Conservation (phyloP, 2,888 invertebrate species). For the Nephrocerus scutellatus region DNA sequence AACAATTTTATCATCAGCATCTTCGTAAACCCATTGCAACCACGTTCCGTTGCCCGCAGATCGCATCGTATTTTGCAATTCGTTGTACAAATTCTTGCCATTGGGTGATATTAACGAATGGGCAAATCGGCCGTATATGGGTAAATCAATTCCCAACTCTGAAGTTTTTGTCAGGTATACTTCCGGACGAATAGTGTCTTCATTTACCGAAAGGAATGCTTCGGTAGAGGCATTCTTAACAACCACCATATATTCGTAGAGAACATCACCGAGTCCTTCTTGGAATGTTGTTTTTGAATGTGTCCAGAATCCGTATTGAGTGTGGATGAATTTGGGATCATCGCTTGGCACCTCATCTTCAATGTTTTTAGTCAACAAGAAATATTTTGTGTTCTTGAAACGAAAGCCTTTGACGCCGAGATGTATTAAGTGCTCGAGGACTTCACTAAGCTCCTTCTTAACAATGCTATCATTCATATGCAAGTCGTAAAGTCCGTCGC, state of each 20-base stretch:
- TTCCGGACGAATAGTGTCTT: slow-evolving; percentile 38
- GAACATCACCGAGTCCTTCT: slow-evolving; percentile 50
- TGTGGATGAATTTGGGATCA: slow-evolving; percentile 45
- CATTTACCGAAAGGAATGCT: slow-evolving; percentile 46
- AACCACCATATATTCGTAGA: slow-evolving; percentile 58
- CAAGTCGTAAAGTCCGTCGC: slow-evolving; percentile 64
- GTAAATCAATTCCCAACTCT: slow-evolving; percentile 39
- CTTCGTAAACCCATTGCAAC: slow-evolving; percentile 41
- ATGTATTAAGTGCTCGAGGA: slow-evolving; percentile 63
- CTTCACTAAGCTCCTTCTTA: slow-evolving; percentile 57
- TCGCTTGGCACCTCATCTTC: slow-evolving; percentile 47
- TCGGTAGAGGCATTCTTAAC: slow-evolving; percentile 54
- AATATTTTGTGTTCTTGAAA: slow-evolving; percentile 55
- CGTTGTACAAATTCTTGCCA: slow-evolving; percentile 30
- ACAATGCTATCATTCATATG: slow-evolving; percentile 69
- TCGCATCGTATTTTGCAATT: slow-evolving; percentile 30
- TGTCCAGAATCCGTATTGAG: slow-evolving; percentile 57
- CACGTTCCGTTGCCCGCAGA: slow-evolving; percentile 35
- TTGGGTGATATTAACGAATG: slow-evolving; percentile 28
- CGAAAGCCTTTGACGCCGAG: slow-evolving; percentile 79
- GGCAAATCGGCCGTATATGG: slow-evolving; percentile 40
- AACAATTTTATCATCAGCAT: slow-evolving; percentile 15
- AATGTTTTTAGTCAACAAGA: slow-evolving; percentile 49
- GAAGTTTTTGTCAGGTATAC: slow-evolving; percentile 31
- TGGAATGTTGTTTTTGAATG: slow-evolving; percentile 62